These are phyloP conservation scores for Bungarus multicinctus DNA, from an alignment of 2,113 vertebrate genomes.

Conservation along the genomic window DNA sequence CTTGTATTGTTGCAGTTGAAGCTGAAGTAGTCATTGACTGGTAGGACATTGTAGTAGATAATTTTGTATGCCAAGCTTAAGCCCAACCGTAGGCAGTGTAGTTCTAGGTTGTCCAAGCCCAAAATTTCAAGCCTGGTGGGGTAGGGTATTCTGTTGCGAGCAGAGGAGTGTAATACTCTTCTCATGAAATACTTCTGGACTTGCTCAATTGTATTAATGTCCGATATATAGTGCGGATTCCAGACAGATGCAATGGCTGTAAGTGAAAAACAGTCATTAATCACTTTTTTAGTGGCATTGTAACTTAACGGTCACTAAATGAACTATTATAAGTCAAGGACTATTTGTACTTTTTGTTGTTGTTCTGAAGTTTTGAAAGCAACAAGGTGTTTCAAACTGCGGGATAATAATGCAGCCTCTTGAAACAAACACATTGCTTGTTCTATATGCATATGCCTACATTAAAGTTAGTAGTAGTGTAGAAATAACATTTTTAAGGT, in stretches of 20 bases:
- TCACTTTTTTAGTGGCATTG: not conserved
- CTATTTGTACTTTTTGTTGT: not conserved
- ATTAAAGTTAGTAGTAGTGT: not conserved
- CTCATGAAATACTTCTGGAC: no score
- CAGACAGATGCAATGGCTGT: not conserved
- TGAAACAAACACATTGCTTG: not conserved
- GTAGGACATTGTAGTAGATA: no score
- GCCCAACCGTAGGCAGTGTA: no score
- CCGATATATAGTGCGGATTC: no score
- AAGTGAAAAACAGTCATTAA: not conserved
- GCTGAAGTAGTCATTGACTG: no score
- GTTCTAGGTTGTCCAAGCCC: no score
- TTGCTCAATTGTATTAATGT: no score
- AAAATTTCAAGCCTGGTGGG: no score
- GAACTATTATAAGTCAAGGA: not conserved
- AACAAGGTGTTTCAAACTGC: not conserved
- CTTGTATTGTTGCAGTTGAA: no score
- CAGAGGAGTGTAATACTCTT: no score
- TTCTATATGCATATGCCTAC: not conserved
- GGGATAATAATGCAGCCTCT: not conserved
- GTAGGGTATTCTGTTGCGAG: no score
- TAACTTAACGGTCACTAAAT: not conserved
- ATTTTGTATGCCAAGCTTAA: no score
- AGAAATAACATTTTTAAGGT: not conserved
- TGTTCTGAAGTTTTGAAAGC: not conserved